Percentiles rank a stretch among this genome's conserved stretches.
These are phyloP conservation scores for Nomada hirtipes DNA, from an alignment of 2,888 invertebrate genomes.

Conservation along the genomic window DNA sequence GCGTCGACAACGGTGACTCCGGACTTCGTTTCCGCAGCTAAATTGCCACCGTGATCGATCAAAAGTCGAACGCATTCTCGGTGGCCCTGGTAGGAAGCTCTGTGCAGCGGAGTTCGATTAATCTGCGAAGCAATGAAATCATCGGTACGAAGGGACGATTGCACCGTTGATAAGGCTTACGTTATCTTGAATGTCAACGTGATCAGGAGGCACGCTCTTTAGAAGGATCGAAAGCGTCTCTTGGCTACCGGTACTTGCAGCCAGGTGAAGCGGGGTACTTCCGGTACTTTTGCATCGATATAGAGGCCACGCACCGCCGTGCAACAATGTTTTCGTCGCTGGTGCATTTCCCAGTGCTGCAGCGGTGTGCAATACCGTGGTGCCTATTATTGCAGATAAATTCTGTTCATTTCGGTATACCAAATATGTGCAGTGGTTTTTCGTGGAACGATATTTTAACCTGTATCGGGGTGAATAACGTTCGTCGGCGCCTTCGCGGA, in stretches of 20 bases:
- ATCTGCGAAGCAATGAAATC: conserved; percentile 43
- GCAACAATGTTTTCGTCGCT: conserved; percentile 79
- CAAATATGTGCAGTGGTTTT: not conserved
- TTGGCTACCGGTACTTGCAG: conserved; percentile 78
- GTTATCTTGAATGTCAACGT: conserved; percentile 54
- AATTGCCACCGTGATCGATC: conserved; percentile 83
- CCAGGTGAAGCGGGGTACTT: conserved; percentile 83
- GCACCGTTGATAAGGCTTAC: not conserved
- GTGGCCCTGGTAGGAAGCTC: conserved; percentile 85
- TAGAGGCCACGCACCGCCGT: conserved; percentile 79
- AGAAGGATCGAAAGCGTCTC: conserved; percentile 68
- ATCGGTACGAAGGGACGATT: too few relatives aligned
- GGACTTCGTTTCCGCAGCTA: conserved; percentile 78
- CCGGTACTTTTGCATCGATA: conserved; percentile 72
- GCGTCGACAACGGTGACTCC: conserved; percentile 82
- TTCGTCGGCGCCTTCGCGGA: conserved; percentile 68
- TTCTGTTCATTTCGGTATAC: not conserved
- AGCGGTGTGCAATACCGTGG: conserved; percentile 82
- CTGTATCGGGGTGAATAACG: conserved; percentile 67
- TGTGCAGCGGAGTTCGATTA: conserved; percentile 85
- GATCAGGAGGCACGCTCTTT: not conserved
- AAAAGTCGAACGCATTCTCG: conserved; percentile 85
- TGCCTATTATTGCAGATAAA: conserved; percentile 34
- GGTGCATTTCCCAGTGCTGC: conserved; percentile 79
- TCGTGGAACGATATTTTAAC: conserved; percentile 34